Conservation (phyloP, 1,140 invertebrate genomes). For the Solen grandis region DNA sequence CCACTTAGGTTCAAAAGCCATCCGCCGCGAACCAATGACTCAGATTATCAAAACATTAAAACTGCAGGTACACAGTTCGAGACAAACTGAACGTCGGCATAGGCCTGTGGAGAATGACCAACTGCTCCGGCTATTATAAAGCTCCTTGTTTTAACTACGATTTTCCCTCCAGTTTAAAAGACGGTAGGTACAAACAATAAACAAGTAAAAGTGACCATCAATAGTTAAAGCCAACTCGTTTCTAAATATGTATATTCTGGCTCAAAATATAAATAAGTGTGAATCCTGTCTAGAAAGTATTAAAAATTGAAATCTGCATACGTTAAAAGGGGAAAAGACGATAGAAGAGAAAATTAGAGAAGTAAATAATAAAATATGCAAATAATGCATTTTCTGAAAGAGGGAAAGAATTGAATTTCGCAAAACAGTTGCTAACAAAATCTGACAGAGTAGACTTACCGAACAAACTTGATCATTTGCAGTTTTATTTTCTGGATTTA, state of each 20-base stretch:
- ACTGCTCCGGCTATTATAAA: conserved; percentile 39
- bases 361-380: too few relatives aligned
- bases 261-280: background rate
- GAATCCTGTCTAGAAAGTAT: too few relatives aligned
- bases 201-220: background rate
- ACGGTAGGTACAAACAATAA: background rate
- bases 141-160: conserved; percentile 21
- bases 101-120: conserved; percentile 37
- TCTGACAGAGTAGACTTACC: too few relatives aligned
- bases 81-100: conserved; percentile 38
- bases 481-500: too few relatives aligned
- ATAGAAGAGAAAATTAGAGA: too few relatives aligned
- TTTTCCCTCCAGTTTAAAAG: background rate
- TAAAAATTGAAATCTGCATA: too few relatives aligned
- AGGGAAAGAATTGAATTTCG: too few relatives aligned
- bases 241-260: background rate
- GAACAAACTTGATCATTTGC: too few relatives aligned
- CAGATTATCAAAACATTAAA: background rate
- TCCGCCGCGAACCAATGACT: background rate
- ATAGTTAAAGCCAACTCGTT: background rate
- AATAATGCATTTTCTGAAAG: too few relatives aligned
- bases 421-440: too few relatives aligned
- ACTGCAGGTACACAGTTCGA: conserved; percentile 32
- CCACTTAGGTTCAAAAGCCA: background rate
- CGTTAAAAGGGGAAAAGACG: too few relatives aligned